Evolutionary conservation across 1,140 invertebrate genomes (phyloP), one percentile per base, ranked within the genome.

Genomic region (Palaemon carinicauda): DNA sequence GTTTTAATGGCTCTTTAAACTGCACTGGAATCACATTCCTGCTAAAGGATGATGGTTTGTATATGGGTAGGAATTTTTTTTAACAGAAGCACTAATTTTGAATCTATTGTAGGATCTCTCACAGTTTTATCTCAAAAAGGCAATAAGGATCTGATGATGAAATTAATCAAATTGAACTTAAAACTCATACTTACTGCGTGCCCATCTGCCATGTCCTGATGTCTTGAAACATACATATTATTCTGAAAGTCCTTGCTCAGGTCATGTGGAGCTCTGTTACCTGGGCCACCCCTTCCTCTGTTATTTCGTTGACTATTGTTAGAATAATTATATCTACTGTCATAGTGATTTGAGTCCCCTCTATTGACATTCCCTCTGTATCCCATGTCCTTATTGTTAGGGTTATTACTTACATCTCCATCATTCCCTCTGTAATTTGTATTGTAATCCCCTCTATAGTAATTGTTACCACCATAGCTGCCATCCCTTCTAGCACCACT

Each of bases 241-340:
- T 29, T 65, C n/a, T 65, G 60, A 19, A 65, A 65, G 19, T 65
- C 60, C 60, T 65, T 21, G 29, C 19, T 65, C 3, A 65, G 60
- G 12, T 29, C 29, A 3, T 65, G 60, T 12, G 29, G 21, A 52
- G 54, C 41, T 69, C 81, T 33, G 14, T 73, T 73, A 3, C 53
- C 77, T 14, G 24, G 29, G 19, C 29, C 53, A 31, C 53, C 77
- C 60, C 21, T 29, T 65, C n/a, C 60, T 65, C 60, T 65, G 24
- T 83, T 52, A 27, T 14, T 41, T 24, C 69, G 51, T 83, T 83
- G 81, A 24, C 81, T 83, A 24, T n/a, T 83, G 21, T 31, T 53
- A 41, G 54, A 83, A 12, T 54, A 69, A 54, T 83, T 73, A 75
- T 83, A 75, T 56, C 81, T 74, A 56, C 7, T 27, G 51, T 54